Conservation (phyloP, 2,113 vertebrate species). For the Scomber japonicus region DNA sequence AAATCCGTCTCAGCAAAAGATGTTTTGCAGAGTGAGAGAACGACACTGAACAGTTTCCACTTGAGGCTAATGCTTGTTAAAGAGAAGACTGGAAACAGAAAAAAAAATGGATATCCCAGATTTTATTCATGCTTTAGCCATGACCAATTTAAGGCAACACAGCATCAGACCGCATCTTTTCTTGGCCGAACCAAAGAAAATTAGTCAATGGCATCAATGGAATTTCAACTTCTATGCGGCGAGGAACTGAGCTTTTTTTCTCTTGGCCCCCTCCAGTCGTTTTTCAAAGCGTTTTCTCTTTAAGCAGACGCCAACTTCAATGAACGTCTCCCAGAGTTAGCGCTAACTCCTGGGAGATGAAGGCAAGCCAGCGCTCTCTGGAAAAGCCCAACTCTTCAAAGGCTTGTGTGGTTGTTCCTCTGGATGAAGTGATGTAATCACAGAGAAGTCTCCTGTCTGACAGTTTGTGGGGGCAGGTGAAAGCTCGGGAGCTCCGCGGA, state of each 20-base stretch:
- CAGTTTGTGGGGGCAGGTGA: slow-evolving; percentile 44
- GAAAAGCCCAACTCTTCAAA: slow-evolving; percentile 72
- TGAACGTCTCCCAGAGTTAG: slow-evolving; percentile 69
- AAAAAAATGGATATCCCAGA: neutral
- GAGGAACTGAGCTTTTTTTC: slow-evolving; percentile 39
- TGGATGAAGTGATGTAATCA: slow-evolving; percentile 76
- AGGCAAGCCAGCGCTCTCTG: slow-evolving; percentile 58
- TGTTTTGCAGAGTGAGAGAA: too few species aligned
- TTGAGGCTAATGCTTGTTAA: too few species aligned
- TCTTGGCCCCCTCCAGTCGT: slow-evolving; percentile 52
- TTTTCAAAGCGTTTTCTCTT: slow-evolving; percentile 54
- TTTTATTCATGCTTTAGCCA: neutral
- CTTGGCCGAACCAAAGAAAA: slow-evolving; percentile 37
- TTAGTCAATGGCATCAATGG: slow-evolving; percentile 49
- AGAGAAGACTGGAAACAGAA: neutral
- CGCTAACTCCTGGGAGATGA: slow-evolving; percentile 70
- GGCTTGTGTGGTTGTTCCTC: slow-evolving; percentile 63
- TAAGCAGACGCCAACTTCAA: slow-evolving; percentile 69
- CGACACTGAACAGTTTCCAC: too few species aligned
- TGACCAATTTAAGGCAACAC: neutral
- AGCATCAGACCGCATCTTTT: slow-evolving; percentile 14
- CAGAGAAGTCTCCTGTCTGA: slow-evolving; percentile 60
- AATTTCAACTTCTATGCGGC: slow-evolving; percentile 44
- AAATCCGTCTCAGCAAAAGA: too few species aligned
- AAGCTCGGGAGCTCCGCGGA: slow-evolving; percentile 19